Evolutionary conservation across 2,113 vertebrate genomes (phyloP), one percentile per base, ranked within the genome.

Genomic region (Microtus oregoni): DNA sequence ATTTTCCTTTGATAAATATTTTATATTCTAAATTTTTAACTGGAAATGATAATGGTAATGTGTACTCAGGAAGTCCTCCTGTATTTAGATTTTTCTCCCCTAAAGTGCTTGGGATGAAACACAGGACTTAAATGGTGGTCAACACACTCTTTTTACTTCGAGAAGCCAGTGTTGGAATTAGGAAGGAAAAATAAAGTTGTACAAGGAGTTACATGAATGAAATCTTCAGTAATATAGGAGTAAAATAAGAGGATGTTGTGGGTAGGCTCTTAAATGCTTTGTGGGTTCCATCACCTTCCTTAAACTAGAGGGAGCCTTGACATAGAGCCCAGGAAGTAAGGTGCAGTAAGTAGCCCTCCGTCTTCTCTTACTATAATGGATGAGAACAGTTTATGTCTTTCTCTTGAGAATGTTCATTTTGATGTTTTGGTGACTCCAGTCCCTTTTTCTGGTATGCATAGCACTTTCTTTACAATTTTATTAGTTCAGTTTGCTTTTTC

Each of bases 1-100:
- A 83, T 68, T 89, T 94, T 95, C 75, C 72, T 79, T 95, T 96
- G 70, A 85, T 85, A 92, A 92, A 92, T 90, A 32, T 2, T 94
- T 93, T 13, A 67, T 93, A 72, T 38, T 92, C 58, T 32, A 85
- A 65, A 85, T 19, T 85, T 79, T 91, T 91, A 47, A 38, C 19
- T 41, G 72, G 20, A 75, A 75, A 41, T 75, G 72, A 5, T 26
- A 3, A 3, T 67, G 28, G 4, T 17, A 35, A 1, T 65, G 30
- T 38, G 19, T 86, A 65, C n/a, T 65, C 41, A 30, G 28, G 65
- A 72, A 88, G 70, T 8, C 50, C 10, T 58, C 1, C 32, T 61
- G 0, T 12, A 44, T 58, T 76, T 81, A 72, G 26, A 11, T 12
- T 77, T 35, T 44, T 26, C 19, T 55, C 58, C 32, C 3, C 30